Conservation (phyloP, 2,797 vertebrate genomes). For the Monodelphis domestica region DNA sequence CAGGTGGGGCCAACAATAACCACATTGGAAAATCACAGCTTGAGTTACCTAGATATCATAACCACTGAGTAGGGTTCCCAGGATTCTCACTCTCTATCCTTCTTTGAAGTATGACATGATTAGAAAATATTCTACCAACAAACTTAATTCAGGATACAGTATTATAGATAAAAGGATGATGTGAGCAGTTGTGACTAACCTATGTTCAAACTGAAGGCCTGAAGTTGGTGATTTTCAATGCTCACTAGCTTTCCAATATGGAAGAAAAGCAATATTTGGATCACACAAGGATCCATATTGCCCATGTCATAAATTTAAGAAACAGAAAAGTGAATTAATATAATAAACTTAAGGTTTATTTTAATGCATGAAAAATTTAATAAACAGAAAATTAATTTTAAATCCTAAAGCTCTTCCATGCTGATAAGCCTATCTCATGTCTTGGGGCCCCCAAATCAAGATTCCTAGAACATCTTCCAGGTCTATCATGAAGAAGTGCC, state of each 20-base stretch:
- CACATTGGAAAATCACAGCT: neutral
- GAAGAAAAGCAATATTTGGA: neutral
- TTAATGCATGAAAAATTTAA: neutral
- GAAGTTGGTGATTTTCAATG: neutral
- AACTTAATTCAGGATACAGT: neutral
- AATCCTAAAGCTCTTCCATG: neutral
- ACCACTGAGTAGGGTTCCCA: neutral
- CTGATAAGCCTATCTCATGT: neutral
- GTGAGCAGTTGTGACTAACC: neutral
- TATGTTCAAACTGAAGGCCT: neutral
- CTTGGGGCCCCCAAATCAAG: neutral
- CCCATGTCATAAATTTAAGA: neutral
- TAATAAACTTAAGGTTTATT: neutral
- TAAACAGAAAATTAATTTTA: neutral
- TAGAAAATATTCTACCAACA: neutral
- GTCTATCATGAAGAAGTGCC: no score
- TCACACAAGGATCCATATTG: neutral
- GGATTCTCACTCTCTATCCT: neutral
- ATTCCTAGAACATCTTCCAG: no score
- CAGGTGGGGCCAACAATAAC: neutral
- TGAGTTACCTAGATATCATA: neutral
- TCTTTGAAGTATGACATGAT: neutral
- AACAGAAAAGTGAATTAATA: neutral
- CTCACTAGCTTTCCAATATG: neutral
- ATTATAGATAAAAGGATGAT: neutral